Evolutionary conservation across 2,888 invertebrate genomes (phyloP), one percentile per base, ranked within the genome.

Genomic region (Aleiodes leptofemur): DNA sequence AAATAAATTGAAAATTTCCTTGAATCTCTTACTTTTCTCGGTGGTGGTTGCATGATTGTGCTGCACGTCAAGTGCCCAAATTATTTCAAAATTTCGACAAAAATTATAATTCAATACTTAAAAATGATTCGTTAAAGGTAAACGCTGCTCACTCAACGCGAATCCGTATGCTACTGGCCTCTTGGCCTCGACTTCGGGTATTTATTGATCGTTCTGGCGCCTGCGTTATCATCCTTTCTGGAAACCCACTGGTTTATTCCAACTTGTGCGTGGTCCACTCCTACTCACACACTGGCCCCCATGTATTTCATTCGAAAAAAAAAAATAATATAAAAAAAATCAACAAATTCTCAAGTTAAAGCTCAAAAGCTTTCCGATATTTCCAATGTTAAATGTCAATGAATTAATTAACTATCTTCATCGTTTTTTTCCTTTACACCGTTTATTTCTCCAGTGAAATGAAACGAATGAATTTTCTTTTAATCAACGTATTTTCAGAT

Each of bases 31-130:
- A 95, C 95, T 94, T 95, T 95, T 91, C 95, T 94, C 89, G 95
- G 95, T 87, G 95, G 95, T 87, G 95, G 95, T 93, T 95, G 95
- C 95, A 95, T 95, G 91, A 86, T 90, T 90, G 82, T 84, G 84
- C 84, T 82, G 84, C 83, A 83, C 79, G 76, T 84, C 86, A 85
- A 72, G 86, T 84, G 84, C 85, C 85, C 38, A 29, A 85, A 83
- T 86, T 84, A 83, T 84, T 82, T 76, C 72, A 79, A 78, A 77
- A 82, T 81, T 80, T 80, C 77, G 73, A 70, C 77, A 73, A 69
- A 55, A 55, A 56, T 55, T 4, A 70, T 55, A 55, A 70, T 31
- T 48, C 43, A 70, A 64, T 64, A 76, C 74, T 76, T 80, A 77
- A 70, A 56, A 57, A 68, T 68, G 51, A 51, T 68, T 51, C 31